phyloP scores from a whole-genome alignment of 2,113 vertebrate genomes.

The Petrocephalus zakoni region DNA sequence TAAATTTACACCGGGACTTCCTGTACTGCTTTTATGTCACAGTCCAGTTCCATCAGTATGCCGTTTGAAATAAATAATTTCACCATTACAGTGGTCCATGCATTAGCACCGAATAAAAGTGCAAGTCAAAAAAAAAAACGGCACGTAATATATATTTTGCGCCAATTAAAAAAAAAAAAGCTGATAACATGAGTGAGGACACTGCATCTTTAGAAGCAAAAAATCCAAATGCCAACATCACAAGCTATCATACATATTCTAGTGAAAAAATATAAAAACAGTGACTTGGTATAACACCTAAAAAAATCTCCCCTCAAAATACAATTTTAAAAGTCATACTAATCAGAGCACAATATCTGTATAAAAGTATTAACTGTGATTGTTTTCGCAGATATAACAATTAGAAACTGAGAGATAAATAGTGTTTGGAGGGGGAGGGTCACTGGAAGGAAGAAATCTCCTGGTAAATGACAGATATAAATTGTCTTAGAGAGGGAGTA shows the following conservation, averaged over 20 bases:
- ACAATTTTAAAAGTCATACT: constrained; percentile 55
- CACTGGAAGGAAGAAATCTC: constrained; percentile 3
- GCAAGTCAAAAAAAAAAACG: constrained; percentile 22
- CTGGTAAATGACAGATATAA: constrained; percentile 8
- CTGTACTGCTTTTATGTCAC: not conserved
- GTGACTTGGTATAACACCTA: constrained; percentile 30
- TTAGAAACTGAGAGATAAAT: constrained; percentile 28
- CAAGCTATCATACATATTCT: constrained; percentile 48
- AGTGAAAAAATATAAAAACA: constrained; percentile 43
- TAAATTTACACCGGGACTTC: not conserved
- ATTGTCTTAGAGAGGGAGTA: constrained; percentile 38
- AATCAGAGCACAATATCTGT: constrained; percentile 65
- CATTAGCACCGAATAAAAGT: constrained; percentile 26
- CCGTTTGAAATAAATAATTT: constrained; percentile 11
- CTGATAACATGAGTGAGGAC: constrained; percentile 34
- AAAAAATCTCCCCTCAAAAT: constrained; percentile 47
- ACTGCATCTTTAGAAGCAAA: constrained; percentile 32
- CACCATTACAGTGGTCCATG: constrained; percentile 21
- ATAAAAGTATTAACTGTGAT: constrained; percentile 56
- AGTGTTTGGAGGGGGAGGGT: not conserved
- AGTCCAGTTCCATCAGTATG: not conserved
- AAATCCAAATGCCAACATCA: constrained; percentile 34
- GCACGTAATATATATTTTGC: not conserved
- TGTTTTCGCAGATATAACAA: constrained; percentile 39
- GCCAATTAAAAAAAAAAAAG: constrained; percentile 10